Percentiles rank a stretch among this genome's conserved stretches.
These are phyloP conservation scores for Florisuga fusca DNA, from an alignment of 2,797 vertebrate species.

Conservation along the genomic window DNA sequence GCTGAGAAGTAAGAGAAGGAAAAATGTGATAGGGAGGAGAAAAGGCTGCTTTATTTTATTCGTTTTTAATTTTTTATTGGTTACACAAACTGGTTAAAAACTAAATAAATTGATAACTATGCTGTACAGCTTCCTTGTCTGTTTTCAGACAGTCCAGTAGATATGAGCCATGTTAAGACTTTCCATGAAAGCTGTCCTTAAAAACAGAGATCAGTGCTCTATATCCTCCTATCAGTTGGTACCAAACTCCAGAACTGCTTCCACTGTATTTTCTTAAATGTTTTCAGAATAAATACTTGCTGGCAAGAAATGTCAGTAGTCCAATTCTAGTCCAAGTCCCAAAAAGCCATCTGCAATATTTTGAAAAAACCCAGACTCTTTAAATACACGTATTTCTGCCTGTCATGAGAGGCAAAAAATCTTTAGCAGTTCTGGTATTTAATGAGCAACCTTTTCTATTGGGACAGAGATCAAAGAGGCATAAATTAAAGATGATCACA, in stretches of 20 bases:
- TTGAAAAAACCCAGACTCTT: background rate
- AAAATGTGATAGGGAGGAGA: background rate
- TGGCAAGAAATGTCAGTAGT: background rate
- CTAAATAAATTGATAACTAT: background rate
- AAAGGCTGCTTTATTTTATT: background rate
- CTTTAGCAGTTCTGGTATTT: background rate
- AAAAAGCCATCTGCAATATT: background rate
- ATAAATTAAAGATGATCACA: background rate
- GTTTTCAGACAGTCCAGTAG: background rate
- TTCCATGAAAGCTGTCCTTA: background rate
- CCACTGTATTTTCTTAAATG: background rate
- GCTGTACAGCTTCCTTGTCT: background rate
- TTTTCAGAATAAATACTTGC: background rate
- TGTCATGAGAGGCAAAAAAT: background rate
- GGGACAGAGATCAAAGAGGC: background rate
- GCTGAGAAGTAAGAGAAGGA: too few species aligned
- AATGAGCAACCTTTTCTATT: background rate
- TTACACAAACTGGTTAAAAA: background rate
- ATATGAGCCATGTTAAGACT: background rate
- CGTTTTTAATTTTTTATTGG: background rate
- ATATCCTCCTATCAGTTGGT: background rate
- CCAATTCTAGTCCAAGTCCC: background rate
- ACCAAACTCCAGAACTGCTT: background rate
- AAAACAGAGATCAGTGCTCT: background rate
- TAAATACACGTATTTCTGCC: background rate